Evolutionary conservation across 2,113 vertebrate species (phyloP), one percentile per base, ranked within the genome.

Genomic region (Macquaria australasica): DNA sequence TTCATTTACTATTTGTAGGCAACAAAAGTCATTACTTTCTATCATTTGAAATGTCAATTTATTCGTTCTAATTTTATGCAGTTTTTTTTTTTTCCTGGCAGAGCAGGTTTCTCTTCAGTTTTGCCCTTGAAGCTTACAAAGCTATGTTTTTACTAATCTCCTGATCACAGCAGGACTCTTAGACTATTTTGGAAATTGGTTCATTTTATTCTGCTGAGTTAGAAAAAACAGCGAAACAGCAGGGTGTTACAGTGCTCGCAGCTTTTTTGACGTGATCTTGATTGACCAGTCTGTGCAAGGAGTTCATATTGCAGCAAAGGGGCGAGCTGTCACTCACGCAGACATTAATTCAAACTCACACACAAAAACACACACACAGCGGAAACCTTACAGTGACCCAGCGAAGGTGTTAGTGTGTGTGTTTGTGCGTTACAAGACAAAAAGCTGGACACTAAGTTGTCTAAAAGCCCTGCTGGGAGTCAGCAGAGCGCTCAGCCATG

Each of bases 391-490:
- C 73, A 50, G 3, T 87, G 89, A 93, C 88, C 90, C 59, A 18
- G 39, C 11, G 10, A 84, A 70, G 68, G 82, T 88, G 84, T 82
- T 53, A 25, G 25, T 34, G 51, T 55, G 59, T 45, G 55, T 34
- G 66, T 72, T 15, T 15, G 71, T 77, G 83, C 86, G 88, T 62
- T 73, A 83, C 85, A 69, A 87, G 81, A 84, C 45, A 71, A 89
- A 87, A 68, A 43, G 60, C 85, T 39, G 72, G 83, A 87, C 79
- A 75, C 85, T 81, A 80, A 86, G 86, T 87, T 86, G 89, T 88
- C 81, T 89, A 66, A 91, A 93, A 91, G 90, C 88, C 81, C 88
- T 89, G 89, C 89, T 91, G 88, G 89, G 91, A 92, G 64, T 74
- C 87, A 81, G 64, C 4, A 2, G 77, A 88, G 91, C 83, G 23